These are phyloP conservation scores for Achatina immaculata DNA, from an alignment of 1,140 invertebrate species.

Conservation along the genomic window DNA sequence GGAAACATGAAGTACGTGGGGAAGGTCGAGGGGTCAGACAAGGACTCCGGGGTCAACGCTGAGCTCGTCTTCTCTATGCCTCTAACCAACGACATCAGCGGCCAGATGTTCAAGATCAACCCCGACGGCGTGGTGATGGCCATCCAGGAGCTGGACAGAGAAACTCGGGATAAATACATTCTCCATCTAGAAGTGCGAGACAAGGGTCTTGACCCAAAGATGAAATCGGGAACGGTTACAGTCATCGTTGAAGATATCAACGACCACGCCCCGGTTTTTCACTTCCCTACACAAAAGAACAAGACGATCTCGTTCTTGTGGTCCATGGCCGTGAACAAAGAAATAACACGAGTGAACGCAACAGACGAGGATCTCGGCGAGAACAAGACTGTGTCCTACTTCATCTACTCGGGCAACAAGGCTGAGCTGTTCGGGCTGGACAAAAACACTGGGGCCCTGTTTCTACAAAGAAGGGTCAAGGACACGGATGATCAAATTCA, in stretches of 20 bases:
- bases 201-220: slow-evolving; percentile 83
- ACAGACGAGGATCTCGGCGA: slow-evolving; percentile 85
- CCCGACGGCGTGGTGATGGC: slow-evolving; percentile 39
- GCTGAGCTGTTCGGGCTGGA: slow-evolving; percentile 77
- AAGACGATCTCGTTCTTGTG: slow-evolving; percentile 54
- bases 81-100: slow-evolving; percentile 79
- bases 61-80: slow-evolving; percentile 79
- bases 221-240: slow-evolving; percentile 80
- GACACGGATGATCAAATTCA: slow-evolving; percentile 47
- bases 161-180: slow-evolving; percentile 43
- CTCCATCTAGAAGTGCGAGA: slow-evolving; percentile 77
- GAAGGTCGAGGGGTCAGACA: slow-evolving; percentile 88
- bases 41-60: slow-evolving; percentile 87
- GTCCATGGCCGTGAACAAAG: slow-evolving; percentile 44
- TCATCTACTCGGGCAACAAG: slow-evolving; percentile 86
- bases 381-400: slow-evolving; percentile 88
- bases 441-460: slow-evolving; percentile 51
- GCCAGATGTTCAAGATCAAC: slow-evolving; percentile 36
- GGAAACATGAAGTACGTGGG: slow-evolving; percentile 80
- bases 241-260: slow-evolving; percentile 83
- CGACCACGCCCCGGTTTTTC: slow-evolving; percentile 86
- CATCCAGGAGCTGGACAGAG: slow-evolving; percentile 37
- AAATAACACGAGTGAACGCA: slow-evolving; percentile 73
- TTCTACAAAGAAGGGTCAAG: slow-evolving; percentile 44
- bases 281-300: slow-evolving; percentile 65